Base-by-base conservation (phyloP, 2,888 invertebrate genomes). In the Drosophila borealis region DNA sequence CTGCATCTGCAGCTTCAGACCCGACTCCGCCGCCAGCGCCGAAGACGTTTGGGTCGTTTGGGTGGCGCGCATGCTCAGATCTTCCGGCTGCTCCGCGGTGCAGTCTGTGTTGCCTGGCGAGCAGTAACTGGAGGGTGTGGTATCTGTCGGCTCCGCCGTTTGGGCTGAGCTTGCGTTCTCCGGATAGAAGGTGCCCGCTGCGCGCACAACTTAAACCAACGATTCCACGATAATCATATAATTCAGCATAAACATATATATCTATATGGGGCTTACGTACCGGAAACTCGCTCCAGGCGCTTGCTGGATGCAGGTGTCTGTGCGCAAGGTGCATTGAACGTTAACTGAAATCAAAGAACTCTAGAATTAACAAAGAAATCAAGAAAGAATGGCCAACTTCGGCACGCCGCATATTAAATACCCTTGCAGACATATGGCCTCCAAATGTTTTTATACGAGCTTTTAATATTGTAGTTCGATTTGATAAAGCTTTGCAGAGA, bases 171-270 rank as follows among this genome's bases (percentile, higher is more conserved):
- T 70, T 3, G 74, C 87, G 44, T 92, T 92, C 70, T 91, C 89
- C 2, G 92, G 92, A 68, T 90, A 92, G 61, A 89, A 92, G 13
- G 92, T 92, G 11, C 92, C 92, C 10, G 92, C 88, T 6, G 92
- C 91, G 13, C 92, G 91, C 41, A 92, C 91, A 46, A 92, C 92
- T 92, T 6, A 0, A 19, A 50, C 39, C 6, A n/a, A 8, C 14
- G 2, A 41, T 29, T 29, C 29, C 29, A 8, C 29, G 8, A 13
- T 5, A 8, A 25, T 25, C 2, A 17, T 4, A 10, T 29, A 19
- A 8, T 14, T 17, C 21, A 21, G 21, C 21, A 21, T 21, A 21
- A 4, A 21, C 4, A 21, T 21, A 21, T 21, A 21, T 21, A 1
- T 8, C 0, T 29, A 46, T 46, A n/a, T 14, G 4, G 8, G 14